phyloP scores from a whole-genome alignment of 1,140 invertebrate genomes.

The Solen grandis region DNA sequence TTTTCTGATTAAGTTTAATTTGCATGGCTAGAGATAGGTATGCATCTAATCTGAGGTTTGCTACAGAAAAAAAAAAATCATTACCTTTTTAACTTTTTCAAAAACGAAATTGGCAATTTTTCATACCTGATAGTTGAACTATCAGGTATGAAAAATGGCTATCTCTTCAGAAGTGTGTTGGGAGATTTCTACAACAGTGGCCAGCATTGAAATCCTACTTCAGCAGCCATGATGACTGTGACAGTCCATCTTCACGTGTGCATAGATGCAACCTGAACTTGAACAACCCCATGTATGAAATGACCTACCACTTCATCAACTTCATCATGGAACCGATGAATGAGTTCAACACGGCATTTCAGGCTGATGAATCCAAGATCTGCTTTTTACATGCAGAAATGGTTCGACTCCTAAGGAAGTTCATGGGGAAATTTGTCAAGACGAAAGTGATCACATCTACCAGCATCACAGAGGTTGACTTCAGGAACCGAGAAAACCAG shows the following conservation, averaged over 20 bases:
- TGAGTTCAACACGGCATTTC: slow-evolving; percentile 50
- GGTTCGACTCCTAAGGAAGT: background rate
- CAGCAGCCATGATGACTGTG: too few relatives aligned
- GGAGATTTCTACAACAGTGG: slow-evolving; percentile 51
- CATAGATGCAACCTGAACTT: slow-evolving; percentile 1
- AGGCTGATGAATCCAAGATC: slow-evolving; percentile 35
- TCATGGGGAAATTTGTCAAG: too few relatives aligned
- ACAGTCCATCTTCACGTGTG: slow-evolving; percentile 38
- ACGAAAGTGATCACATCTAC: background rate
- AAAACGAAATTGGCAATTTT: too few relatives aligned
- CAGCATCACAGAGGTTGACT: slow-evolving; percentile 4
- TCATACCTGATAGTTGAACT: too few relatives aligned
- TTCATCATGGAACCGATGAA: slow-evolving; percentile 44
- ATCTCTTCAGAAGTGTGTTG: slow-evolving; percentile 4
- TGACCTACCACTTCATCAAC: slow-evolving; percentile 26
- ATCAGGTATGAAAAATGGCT: too few relatives aligned
- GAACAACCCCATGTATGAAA: background rate
- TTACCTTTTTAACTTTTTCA: too few relatives aligned
- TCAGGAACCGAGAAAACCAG: slow-evolving; percentile 14
- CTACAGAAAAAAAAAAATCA: too few relatives aligned
- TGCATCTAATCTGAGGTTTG: too few relatives aligned
- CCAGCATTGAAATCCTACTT: too few relatives aligned
- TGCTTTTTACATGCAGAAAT: background rate
- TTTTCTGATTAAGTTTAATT: too few relatives aligned
- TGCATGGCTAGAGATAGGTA: too few relatives aligned